Percentiles rank a stretch among this genome's conserved stretches.
Conservation (phyloP, 2,797 vertebrate genomes). For the Mionectes olivaceus region DNA sequence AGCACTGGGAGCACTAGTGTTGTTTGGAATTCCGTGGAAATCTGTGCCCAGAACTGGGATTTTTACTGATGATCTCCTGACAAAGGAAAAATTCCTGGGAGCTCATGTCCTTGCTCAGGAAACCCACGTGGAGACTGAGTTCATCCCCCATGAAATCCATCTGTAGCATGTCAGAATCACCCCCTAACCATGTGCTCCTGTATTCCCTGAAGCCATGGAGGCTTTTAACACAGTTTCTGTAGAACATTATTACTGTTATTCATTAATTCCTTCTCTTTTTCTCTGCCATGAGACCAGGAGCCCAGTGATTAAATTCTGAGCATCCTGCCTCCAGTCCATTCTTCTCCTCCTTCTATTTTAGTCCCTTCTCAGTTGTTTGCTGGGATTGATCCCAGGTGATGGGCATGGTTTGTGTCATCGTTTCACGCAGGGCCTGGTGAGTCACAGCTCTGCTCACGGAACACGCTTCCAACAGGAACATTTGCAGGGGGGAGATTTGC, state of each 20-base stretch:
- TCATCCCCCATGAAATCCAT: not conserved
- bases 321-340: not conserved
- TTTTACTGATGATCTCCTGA: not conserved
- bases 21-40: not conserved
- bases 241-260: not conserved
- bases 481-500: not conserved
- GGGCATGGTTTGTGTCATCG: not conserved
- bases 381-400: not conserved
- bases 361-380: not conserved
- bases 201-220: not conserved
- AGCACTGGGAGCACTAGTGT: not conserved
- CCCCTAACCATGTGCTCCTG: no score
- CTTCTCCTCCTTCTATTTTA: not conserved
- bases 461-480: rapidly evolving
- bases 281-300: not conserved
- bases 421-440: not conserved
- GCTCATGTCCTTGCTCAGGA: not conserved
- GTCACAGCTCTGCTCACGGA: not conserved
- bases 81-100: not conserved
- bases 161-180: not conserved
- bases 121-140: not conserved
- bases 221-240: not conserved
- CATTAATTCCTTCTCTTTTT: not conserved
- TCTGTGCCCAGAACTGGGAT: not conserved
- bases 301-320: not conserved